Evolutionary conservation across 1,140 invertebrate species (phyloP).

Genomic region (Ectropis grisescens): DNA sequence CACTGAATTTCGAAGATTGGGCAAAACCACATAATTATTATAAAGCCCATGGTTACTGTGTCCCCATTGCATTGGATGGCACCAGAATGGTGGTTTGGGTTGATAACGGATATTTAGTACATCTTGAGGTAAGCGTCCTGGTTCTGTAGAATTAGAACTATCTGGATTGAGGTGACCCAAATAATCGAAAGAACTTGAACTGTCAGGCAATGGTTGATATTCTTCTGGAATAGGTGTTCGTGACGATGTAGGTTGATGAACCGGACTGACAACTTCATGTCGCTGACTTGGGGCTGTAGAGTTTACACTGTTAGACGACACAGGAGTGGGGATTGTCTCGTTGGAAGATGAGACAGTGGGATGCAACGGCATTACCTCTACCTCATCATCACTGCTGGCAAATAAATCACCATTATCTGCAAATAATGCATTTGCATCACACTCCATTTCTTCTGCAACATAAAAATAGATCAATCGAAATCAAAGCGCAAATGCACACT

Average conservation of each 20-base stretch:
- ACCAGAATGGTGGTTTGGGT: conserved; percentile 40
- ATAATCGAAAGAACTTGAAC: conserved; percentile 50
- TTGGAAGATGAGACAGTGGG: not conserved
- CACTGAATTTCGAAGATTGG: no score
- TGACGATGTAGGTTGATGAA: conserved; percentile 29
- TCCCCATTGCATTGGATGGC: conserved; percentile 2
- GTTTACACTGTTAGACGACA: conserved; percentile 53
- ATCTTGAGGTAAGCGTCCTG: conserved; percentile 24
- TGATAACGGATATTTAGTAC: conserved; percentile 45
- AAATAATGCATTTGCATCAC: no score
- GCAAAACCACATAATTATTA: no score
- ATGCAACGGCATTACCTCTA: conserved; percentile 46
- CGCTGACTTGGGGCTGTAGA: conserved; percentile 43
- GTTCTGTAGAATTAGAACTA: conserved; percentile 21
- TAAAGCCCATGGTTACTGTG: conserved; percentile 18
- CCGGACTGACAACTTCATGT: conserved; percentile 29
- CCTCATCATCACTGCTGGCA: conserved; percentile 66
- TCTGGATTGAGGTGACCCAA: conserved; percentile 25
- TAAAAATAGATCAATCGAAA: no score
- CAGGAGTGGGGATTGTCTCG: conserved; percentile 20
- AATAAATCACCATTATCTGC: no score
- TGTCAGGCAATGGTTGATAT: conserved; percentile 57
- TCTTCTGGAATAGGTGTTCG: conserved; percentile 57
- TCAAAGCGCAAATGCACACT: no score
- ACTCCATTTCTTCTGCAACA: conserved; percentile 67